Evolutionary conservation across 2,797 vertebrate species (phyloP).

Genomic region (Scleropages formosus): DNA sequence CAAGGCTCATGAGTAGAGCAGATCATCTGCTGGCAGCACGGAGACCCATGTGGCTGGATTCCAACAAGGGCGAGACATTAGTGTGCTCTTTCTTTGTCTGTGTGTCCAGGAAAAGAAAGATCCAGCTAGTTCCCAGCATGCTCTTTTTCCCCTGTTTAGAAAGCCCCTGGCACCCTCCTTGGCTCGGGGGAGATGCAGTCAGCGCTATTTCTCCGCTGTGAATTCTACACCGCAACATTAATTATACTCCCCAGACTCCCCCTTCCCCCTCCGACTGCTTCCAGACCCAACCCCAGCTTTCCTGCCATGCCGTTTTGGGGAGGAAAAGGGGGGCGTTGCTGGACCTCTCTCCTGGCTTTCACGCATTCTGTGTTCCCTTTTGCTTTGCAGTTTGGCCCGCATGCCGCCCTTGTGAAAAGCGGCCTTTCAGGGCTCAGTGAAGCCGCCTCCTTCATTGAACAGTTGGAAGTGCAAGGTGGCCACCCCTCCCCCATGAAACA

Average conservation of each 20-base stretch:
- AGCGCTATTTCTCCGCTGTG: conserved; percentile 29
- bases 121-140: not conserved
- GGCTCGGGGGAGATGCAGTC: conserved; percentile 21
- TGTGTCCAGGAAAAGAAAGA: too few species aligned
- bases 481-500: not conserved
- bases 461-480: not conserved
- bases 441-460: not conserved
- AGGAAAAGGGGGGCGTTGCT: not conserved
- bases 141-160: not conserved
- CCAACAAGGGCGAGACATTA: not conserved
- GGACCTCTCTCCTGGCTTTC: too few species aligned
- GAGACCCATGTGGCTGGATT: too few species aligned
- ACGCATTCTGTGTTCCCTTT: not conserved
- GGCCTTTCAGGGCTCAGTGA: not conserved
- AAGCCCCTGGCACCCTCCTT: conserved; percentile 3
- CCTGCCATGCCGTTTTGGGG: not conserved
- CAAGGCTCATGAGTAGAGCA: not conserved
- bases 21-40: not conserved
- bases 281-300: not conserved
- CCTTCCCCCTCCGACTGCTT: not conserved
- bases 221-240: conserved; percentile 32
- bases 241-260: conserved; percentile 9
- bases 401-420: not conserved
- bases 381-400: not conserved
- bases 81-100: not conserved